These are phyloP conservation scores for Frieseomelitta varia DNA, from an alignment of 1,140 invertebrate species.

Conservation along the genomic window DNA sequence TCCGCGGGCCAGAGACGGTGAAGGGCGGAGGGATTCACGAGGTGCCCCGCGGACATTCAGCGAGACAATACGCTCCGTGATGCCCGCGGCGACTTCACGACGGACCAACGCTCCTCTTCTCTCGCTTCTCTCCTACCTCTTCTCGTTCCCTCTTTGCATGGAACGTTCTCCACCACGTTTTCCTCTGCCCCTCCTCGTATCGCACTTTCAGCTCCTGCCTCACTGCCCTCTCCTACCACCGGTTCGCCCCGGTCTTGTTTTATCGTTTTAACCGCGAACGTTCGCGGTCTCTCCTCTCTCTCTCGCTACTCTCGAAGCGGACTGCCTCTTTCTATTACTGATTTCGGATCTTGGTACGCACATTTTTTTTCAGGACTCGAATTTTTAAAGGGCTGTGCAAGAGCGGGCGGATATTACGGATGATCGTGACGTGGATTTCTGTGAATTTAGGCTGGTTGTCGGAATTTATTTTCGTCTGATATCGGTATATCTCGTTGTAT, in stretches of 20 bases:
- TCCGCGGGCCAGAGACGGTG: conserved; percentile 41
- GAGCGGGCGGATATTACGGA: background rate
- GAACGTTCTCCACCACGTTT: background rate
- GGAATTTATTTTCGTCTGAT: no score
- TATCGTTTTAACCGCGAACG: background rate
- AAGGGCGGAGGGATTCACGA: conserved; percentile 37
- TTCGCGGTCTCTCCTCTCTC: background rate
- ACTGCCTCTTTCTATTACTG: background rate
- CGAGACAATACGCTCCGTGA: conserved; percentile 66
- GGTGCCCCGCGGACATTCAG: conserved; percentile 51
- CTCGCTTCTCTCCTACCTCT: background rate
- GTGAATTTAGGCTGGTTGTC: background rate
- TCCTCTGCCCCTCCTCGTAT: background rate
- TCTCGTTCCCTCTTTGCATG: no score
- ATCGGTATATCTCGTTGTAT: background rate
- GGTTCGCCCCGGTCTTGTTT: background rate
- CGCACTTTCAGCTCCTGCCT: conserved; percentile 21
- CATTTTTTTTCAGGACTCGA: background rate
- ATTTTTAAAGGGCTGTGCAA: background rate
- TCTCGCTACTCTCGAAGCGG: background rate
- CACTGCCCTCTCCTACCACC: background rate
- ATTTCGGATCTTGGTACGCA: background rate
- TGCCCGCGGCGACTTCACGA: conserved; percentile 52
- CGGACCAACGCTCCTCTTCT: conserved; percentile 56
- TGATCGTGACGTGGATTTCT: background rate